Evolutionary conservation across 2,113 vertebrate genomes (phyloP), one percentile per base, ranked within the genome.

Genomic region (Phainopepla nitens): DNA sequence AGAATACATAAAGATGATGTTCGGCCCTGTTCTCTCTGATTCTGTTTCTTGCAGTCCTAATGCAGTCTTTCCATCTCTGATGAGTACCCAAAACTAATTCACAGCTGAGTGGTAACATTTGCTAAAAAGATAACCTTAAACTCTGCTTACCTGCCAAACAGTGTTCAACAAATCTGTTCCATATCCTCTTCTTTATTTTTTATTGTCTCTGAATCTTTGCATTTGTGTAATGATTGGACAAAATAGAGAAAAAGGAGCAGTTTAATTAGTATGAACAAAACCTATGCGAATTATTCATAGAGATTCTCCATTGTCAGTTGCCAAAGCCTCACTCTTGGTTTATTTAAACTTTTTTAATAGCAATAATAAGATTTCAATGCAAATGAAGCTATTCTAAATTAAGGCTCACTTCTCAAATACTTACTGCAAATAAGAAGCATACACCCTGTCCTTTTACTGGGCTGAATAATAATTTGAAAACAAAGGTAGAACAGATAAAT

Each of bases 401-500:
- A 91, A 93, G 65, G 39, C 18, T 76, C 62, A 14, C 23, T 73
- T 95, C 68, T 90, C 82, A 92, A 84, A 95, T 81, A 75, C 85
- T 85, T 88, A 75, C 41, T 87, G 69, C 71, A 96, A 86, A 96
- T 82, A 94, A 80, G n/a, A 56, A 81, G 53, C 84, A 76, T 65
- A 49, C 56, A 50, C 27, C 56, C 50, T 96, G 56, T 57, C 73
- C 6, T 68, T 90, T 85, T 96, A 94, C 50, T 87, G 70, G 82
- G n/a, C 57, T 90, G 80, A 94, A 93, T 5, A 93, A 47, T 54
- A 90, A 78, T 89, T 90, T 93, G 73, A 94, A 97, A 94, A 86
- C 87, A 89, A 84, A 96, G 33, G 44, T 85, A 73, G n/a, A 91
- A 80, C 9, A 42, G 61, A 96, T 93, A 97, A 95, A 97, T 92